Conservation (phyloP, 2,888 invertebrate genomes). For the Pinctada fucata region DNA sequence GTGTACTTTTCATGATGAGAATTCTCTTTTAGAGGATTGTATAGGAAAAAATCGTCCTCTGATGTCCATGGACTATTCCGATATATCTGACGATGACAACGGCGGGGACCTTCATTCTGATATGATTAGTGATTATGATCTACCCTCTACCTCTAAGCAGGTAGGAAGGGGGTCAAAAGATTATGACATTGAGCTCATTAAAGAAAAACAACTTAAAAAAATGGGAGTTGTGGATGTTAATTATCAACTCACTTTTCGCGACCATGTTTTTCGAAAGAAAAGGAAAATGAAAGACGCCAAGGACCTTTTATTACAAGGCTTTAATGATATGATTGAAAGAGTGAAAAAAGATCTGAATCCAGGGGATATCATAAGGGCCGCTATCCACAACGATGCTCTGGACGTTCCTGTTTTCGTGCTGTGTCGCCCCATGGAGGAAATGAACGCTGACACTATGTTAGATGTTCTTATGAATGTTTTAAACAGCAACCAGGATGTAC, state of each 20-base stretch:
- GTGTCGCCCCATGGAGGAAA: too few species aligned
- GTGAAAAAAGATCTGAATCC: not conserved
- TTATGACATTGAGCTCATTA: not conserved
- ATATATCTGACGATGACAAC: too few species aligned
- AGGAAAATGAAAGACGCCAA: conserved; percentile 4
- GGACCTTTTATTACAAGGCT: not conserved
- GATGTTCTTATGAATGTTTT: not conserved
- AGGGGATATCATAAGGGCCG: too few species aligned
- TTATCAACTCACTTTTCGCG: conserved; percentile 5
- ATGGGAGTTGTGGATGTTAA: conserved; percentile 7
- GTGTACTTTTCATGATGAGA: too few species aligned
- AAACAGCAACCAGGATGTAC: conserved; percentile 6
- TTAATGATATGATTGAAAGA: not conserved
- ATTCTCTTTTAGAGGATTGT: too few species aligned
- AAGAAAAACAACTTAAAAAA: not conserved
- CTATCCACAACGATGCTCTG: not conserved
- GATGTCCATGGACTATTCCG: too few species aligned
- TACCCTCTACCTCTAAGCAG: not conserved
- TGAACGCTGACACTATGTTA: not conserved
- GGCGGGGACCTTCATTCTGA: too few species aligned
- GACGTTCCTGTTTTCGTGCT: not conserved
- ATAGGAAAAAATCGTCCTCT: too few species aligned
- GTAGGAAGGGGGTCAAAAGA: conserved; percentile 4
- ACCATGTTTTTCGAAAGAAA: not conserved
- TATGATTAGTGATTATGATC: too few species aligned